These are phyloP conservation scores for Smutsia temminckii DNA, from an alignment of 2,797 vertebrate species.

Conservation along the genomic window DNA sequence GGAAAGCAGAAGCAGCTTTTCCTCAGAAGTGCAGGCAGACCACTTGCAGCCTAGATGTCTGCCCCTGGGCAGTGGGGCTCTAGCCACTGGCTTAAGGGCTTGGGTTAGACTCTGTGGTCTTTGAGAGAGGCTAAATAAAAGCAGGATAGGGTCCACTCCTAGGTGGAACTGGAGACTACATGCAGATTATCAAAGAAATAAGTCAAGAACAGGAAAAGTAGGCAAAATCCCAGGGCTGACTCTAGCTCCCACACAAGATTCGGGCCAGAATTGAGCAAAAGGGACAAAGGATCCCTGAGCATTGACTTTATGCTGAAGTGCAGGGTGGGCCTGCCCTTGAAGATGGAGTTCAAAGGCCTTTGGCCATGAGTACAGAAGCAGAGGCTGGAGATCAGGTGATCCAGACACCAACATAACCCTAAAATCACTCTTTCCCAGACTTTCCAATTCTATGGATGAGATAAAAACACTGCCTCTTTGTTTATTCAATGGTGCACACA, in stretches of 20 bases:
- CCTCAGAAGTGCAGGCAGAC: constrained; percentile 37
- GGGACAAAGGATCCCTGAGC: not conserved
- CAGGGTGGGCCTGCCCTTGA: not conserved
- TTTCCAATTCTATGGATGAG: not conserved
- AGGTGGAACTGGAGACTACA: not conserved
- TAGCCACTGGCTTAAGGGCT: not conserved
- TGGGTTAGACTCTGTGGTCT: not conserved
- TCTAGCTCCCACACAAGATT: not conserved
- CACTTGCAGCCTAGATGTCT: not conserved
- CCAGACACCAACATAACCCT: not conserved
- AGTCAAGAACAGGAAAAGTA: not conserved
- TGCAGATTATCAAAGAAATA: not conserved
- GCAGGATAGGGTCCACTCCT: not conserved
- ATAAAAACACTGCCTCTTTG: not conserved
- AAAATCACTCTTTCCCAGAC: not conserved
- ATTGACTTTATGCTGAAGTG: not conserved
- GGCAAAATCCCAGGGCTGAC: not conserved
- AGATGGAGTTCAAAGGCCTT: not conserved
- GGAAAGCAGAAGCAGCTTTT: constrained; percentile 60
- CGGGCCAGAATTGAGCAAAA: not conserved
- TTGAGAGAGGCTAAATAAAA: not conserved
- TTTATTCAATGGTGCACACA: not conserved
- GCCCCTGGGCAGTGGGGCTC: not conserved
- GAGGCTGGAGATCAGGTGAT: not conserved
- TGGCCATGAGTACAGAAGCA: not conserved